Percentiles rank a stretch among this genome's conserved stretches.
phyloP scores from a whole-genome alignment of 1,140 invertebrate species.

The Nasonia longicornis region DNA sequence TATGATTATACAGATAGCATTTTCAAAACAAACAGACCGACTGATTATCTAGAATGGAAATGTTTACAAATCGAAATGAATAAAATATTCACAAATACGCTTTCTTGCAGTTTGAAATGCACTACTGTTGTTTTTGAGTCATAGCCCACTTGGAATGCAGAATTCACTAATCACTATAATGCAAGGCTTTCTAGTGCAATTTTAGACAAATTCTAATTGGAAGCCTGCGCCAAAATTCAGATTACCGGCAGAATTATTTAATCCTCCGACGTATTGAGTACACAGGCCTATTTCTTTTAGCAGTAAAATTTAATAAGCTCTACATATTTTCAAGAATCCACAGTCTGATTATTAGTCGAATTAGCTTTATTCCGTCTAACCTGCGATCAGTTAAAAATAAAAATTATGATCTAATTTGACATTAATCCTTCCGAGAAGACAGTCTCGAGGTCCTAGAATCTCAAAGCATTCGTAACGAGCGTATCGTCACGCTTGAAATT shows the following conservation, averaged over 20 bases:
- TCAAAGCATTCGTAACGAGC: background rate
- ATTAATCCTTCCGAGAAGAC: background rate
- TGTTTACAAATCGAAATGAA: too few species aligned
- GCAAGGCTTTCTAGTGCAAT: background rate
- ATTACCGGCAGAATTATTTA: background rate
- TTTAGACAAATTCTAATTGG: constrained; percentile 1
- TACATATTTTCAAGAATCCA: background rate
- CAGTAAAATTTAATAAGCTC: too few species aligned
- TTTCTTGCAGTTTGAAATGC: background rate
- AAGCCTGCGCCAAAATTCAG: background rate
- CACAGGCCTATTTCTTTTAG: background rate
- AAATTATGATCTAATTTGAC: constrained; percentile 10
- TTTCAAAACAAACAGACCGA: background rate
- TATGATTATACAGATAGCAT: background rate
- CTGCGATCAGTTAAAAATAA: background rate
- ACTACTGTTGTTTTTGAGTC: background rate
- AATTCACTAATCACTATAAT: background rate
- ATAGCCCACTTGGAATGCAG: background rate
- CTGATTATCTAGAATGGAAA: too few species aligned
- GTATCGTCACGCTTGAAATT: constrained; percentile 38
- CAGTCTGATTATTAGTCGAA: too few species aligned
- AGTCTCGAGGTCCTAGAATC: background rate
- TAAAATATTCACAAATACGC: too few species aligned
- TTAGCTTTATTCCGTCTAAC: too few species aligned
- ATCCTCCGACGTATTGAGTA: background rate